Conservation (phyloP, 2,797 vertebrate species). For the Acanthopagrus latus region DNA sequence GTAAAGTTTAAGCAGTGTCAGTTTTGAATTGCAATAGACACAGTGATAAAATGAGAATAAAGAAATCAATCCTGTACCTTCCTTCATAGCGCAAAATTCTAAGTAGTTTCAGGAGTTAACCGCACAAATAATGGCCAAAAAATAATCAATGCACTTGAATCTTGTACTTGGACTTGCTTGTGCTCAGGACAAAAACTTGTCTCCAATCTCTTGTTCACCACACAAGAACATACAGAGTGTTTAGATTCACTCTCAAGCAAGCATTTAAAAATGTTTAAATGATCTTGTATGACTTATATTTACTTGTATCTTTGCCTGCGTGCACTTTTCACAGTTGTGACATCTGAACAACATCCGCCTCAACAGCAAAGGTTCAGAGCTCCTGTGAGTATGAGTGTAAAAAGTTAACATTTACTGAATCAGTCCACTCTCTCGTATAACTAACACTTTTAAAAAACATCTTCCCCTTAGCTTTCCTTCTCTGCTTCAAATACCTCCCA, state of each 20-base stretch:
- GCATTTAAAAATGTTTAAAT: not conserved
- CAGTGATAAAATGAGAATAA: no score
- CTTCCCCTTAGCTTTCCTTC: not conserved
- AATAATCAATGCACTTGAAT: no score
- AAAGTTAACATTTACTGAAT: not conserved
- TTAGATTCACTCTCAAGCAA: not conserved
- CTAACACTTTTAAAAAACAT: not conserved
- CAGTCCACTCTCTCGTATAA: not conserved
- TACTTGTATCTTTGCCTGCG: not conserved
- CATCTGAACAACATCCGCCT: constrained; percentile 14
- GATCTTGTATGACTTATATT: not conserved
- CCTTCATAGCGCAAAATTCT: no score
- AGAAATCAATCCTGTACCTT: no score
- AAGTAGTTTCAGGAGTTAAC: no score
- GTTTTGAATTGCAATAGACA: no score
- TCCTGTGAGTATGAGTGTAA: constrained; percentile 60
- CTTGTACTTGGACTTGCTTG: no score
- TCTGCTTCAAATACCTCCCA: not conserved
- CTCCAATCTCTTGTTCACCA: no score
- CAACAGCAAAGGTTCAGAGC: constrained; percentile 26
- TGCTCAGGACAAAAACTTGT: no score
- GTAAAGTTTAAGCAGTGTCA: no score
- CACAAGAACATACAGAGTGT: no score
- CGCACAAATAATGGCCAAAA: no score
- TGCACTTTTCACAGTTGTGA: constrained; percentile 30